These are phyloP conservation scores for Colletes gigas DNA, from an alignment of 1,140 invertebrate genomes.

Conservation along the genomic window DNA sequence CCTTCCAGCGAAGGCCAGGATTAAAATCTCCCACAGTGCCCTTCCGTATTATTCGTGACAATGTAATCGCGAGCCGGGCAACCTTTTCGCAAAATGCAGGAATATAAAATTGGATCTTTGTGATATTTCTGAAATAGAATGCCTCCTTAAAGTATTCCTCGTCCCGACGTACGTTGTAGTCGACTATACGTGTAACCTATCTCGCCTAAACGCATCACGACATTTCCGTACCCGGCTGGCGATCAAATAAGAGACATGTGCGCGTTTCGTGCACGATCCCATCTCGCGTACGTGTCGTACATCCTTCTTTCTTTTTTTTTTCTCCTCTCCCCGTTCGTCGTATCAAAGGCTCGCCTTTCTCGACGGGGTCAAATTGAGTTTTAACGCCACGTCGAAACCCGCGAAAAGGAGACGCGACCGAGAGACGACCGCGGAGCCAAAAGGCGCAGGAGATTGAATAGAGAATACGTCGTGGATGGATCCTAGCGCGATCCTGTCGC, in stretches of 20 bases:
- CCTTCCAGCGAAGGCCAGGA: no score
- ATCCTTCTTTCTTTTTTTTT: not conserved
- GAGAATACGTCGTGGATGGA: slow-evolving; percentile 1
- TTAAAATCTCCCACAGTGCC: no score
- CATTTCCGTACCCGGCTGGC: no score
- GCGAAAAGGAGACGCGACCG: not conserved
- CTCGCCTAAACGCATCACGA: no score
- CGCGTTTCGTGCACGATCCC: slow-evolving; percentile 19
- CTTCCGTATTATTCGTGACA: no score
- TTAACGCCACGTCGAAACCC: slow-evolving; percentile 8
- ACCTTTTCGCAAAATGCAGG: no score
- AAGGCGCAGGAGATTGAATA: slow-evolving; percentile 38
- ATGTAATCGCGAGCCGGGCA: no score
- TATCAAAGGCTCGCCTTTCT: slow-evolving; percentile 33
- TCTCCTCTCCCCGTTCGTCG: not conserved
- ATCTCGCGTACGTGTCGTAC: not conserved
- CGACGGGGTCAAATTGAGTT: slow-evolving; percentile 43
- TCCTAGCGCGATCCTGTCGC: slow-evolving; percentile 30
- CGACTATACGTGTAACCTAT: no score
- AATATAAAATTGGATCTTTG: no score
- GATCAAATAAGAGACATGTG: not conserved
- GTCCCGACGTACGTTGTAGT: no score
- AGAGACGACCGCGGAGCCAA: slow-evolving; percentile 10
- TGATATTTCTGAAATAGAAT: no score
- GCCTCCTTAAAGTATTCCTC: no score